Base-by-base conservation (phyloP, 2,113 vertebrate species). In the Alethe castanea region DNA sequence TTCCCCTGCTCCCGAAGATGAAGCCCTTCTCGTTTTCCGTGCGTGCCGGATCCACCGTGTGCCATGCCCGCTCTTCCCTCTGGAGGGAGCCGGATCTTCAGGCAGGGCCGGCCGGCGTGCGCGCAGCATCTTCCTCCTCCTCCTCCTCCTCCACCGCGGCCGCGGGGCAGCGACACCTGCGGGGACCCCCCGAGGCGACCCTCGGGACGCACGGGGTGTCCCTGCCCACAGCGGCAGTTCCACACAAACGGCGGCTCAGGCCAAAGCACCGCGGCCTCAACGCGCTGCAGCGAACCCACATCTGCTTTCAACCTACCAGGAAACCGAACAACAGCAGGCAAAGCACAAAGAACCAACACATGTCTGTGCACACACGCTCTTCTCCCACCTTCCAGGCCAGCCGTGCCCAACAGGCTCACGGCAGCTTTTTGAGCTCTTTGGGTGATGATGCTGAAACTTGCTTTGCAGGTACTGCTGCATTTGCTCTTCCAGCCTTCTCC, bases 11-110 rank as follows among this genome's bases (percentile, higher is more conserved):
- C 6, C 5, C n/a, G 40, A 26, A 23, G 6, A 8, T 12, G 31
- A 60, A 86, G 26, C 22, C 31, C n/a, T 6, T 40, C 47, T 62
- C 9, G 1, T 13, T 67, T 22, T 14, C 48, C 7, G 23, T 1
- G 18, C 1, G 57, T 4, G n/a, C 47, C 1, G 3, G 35, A 17
- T 4, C 16, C 3, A 3, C 3, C 1, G 4, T 3, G 12, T 86
- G 95, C 90, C 61, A 62, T 96, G 91, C 59, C n/a, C 64, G 40
- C 57, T 70, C 81, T 79, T 31, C 81, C 95, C 97, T 96, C 92
- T 86, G 96, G 96, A 90, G 96, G 97, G 97, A 90, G 92, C 92
- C 82, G 52, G 81, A 66, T 65, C 64, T 73, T 81, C 88, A 90
- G 79, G 52, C 88, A 81, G 56, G 33, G 61, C 35, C 8, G 36